Conservation (phyloP, 2,113 vertebrate genomes). For the Bungarus multicinctus region DNA sequence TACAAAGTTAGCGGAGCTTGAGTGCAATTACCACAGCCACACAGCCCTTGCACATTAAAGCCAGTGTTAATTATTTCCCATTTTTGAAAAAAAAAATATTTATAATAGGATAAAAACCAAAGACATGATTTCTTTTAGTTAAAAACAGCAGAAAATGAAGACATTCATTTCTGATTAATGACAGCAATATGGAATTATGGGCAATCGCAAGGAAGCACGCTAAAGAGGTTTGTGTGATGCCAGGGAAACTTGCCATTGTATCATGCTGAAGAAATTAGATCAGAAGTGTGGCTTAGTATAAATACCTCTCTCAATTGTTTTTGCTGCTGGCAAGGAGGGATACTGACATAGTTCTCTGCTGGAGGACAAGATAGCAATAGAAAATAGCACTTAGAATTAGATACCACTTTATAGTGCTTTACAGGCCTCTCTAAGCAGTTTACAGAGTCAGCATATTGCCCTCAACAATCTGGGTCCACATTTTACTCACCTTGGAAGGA, state of each 20-base stretch:
- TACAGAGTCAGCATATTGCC: too few species aligned
- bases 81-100: conserved; percentile 73
- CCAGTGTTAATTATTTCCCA: conserved; percentile 80
- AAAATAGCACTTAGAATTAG: too few species aligned
- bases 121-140: conserved; percentile 78
- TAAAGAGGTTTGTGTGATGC: conserved; percentile 35
- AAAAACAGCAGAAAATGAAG: conserved; percentile 79
- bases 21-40: conserved; percentile 81
- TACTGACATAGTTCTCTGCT: conserved; percentile 26
- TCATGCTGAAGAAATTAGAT: conserved; percentile 36
- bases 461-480: too few species aligned
- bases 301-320: conserved; percentile 2
- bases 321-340: not conserved
- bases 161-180: conserved; percentile 72
- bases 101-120: conserved; percentile 78
- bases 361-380: not conserved
- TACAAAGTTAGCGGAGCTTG: conserved; percentile 85
- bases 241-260: conserved; percentile 37
- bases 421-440: too few species aligned
- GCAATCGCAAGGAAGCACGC: conserved; percentile 57
- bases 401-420: too few species aligned
- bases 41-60: conserved; percentile 77
- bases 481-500: too few species aligned
- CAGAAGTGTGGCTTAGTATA: conserved; percentile 17
- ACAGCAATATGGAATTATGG: conserved; percentile 71